phyloP scores from a whole-genome alignment of 2,113 vertebrate genomes.

The Tiliqua scincoides region DNA sequence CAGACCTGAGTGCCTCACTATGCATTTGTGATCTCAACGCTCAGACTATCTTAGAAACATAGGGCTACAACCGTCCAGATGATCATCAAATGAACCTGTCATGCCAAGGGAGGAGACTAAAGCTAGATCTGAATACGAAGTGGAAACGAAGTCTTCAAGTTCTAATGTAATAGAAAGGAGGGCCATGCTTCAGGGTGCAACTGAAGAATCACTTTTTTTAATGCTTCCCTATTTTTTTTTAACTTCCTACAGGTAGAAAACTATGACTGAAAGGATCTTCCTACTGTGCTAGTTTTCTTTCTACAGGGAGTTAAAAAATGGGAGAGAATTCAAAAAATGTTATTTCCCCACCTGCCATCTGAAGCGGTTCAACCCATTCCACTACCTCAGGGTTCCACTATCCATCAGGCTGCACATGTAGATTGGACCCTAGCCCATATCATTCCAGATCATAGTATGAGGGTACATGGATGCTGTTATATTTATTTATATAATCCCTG shows the following conservation, averaged over 20 bases:
- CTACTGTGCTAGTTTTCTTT: not conserved
- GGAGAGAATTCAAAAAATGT: not conserved
- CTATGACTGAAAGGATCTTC: not conserved
- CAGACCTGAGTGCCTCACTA: not conserved
- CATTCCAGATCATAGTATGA: not conserved
- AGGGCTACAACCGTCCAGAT: not conserved
- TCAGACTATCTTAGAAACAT: not conserved
- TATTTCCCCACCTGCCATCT: not conserved
- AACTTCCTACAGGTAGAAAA: not conserved
- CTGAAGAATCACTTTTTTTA: too few species aligned
- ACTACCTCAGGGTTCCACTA: not conserved
- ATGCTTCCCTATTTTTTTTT: not conserved
- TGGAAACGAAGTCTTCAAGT: not conserved
- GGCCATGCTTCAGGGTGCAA: not conserved
- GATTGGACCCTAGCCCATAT: not conserved
- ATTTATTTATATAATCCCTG: too few species aligned
- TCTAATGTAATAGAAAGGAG: not conserved
- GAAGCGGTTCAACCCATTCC: not conserved
- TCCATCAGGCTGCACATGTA: not conserved
- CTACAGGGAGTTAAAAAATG: not conserved
- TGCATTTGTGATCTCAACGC: not conserved
- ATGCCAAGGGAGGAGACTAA: not conserved
- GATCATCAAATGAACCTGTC: too few species aligned
- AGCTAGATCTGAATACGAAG: not conserved
- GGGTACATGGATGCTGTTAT: not conserved